Evolutionary conservation across 2,797 vertebrate species (phyloP).

Genomic region (Melanotaenia boesemani): DNA sequence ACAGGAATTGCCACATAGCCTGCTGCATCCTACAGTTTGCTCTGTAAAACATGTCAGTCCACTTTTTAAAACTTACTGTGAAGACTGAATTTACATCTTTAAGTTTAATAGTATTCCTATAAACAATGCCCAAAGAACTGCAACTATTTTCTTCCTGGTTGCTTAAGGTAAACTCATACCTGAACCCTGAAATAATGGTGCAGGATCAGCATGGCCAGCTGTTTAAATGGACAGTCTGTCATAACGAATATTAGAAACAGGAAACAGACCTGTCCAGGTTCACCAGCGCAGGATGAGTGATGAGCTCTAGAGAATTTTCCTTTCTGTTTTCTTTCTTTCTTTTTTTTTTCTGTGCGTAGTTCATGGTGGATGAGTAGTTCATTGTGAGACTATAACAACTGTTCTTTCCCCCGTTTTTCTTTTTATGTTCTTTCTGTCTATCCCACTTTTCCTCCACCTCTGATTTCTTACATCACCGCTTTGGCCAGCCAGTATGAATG

Average conservation of each 20-base stretch:
- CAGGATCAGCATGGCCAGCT: conserved; percentile 69
- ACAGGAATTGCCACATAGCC: background rate
- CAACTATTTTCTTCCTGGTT: conserved; percentile 53
- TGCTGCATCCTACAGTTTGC: background rate
- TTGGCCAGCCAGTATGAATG: conserved; percentile 64
- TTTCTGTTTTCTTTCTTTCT: conserved; percentile 41
- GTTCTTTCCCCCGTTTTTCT: conserved; percentile 17
- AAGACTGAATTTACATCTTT: conserved; percentile 3
- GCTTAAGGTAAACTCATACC: conserved; percentile 60
- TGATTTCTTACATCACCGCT: conserved; percentile 70
- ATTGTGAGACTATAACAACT: conserved; percentile 72
- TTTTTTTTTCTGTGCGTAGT: conserved; percentile 46
- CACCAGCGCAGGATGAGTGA: conserved; percentile 79
- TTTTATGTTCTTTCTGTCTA: conserved; percentile 41
- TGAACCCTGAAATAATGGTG: conserved; percentile 69
- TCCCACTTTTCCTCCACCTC: conserved; percentile 54
- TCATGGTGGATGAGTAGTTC: conserved; percentile 73
- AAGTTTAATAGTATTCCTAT: conserved; percentile 10
- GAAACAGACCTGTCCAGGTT: conserved; percentile 78
- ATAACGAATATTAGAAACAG: conserved; percentile 81
- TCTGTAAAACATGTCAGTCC: background rate
- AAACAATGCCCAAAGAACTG: conserved; percentile 29
- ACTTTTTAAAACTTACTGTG: background rate
- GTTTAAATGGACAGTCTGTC: conserved; percentile 83
- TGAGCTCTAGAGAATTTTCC: conserved; percentile 75